A percentile compares a stretch with the other conserved stretches of the same genome.
phyloP scores from a whole-genome alignment of 2,113 vertebrate genomes.

The Pluvialis apricaria region DNA sequence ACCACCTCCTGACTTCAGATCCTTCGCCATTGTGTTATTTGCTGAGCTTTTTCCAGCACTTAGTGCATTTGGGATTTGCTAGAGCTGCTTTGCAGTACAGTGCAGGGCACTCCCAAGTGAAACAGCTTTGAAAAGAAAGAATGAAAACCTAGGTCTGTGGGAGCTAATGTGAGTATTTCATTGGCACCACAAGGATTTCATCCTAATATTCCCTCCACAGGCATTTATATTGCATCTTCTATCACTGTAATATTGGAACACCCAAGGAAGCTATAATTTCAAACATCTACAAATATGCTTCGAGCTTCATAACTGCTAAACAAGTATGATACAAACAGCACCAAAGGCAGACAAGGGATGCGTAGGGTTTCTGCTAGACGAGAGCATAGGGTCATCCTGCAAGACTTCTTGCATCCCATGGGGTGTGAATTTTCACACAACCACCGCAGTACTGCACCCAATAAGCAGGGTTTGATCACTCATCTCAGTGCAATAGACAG shows the following conservation, averaged over 20 bases:
- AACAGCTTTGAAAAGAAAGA: background rate
- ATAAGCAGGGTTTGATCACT: background rate
- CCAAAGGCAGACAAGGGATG: background rate
- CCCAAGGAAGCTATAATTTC: background rate
- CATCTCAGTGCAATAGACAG: background rate
- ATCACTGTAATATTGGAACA: background rate
- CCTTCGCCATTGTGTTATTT: background rate
- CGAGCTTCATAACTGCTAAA: background rate
- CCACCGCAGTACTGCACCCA: background rate
- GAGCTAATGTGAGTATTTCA: background rate
- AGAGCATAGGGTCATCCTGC: background rate
- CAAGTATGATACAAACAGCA: background rate
- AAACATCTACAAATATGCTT: background rate
- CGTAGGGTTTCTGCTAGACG: background rate
- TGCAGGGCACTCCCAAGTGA: background rate
- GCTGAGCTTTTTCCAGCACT: background rate
- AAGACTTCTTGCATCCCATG: background rate
- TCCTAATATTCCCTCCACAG: background rate
- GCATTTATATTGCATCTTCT: background rate
- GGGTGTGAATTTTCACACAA: background rate
- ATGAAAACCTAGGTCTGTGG: background rate
- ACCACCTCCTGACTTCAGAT: background rate
- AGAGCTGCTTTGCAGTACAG: background rate
- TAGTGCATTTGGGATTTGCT: background rate
- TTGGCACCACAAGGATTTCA: background rate